phyloP scores from a whole-genome alignment of 2,113 vertebrate species.

The Pycnonotus jocosus region DNA sequence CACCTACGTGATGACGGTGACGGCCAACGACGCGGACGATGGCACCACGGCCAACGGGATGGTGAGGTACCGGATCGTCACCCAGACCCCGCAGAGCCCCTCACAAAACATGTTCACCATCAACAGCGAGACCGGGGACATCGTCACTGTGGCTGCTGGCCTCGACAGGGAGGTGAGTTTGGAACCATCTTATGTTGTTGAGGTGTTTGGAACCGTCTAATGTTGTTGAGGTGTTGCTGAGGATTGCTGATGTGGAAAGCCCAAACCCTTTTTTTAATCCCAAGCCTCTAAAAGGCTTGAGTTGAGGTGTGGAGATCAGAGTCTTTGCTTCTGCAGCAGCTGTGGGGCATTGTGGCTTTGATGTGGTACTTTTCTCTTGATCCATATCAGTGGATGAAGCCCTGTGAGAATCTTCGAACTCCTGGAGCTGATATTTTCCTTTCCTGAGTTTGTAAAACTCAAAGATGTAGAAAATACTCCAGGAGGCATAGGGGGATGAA shows the following conservation, averaged over 20 bases:
- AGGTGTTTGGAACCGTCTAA: background rate
- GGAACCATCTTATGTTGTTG: rapidly evolving
- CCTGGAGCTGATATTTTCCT: background rate
- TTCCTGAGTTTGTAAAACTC: background rate
- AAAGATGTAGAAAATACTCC: background rate
- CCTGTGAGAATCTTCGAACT: background rate
- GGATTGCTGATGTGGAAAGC: background rate
- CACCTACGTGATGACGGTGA: conserved; percentile 93
- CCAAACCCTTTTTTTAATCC: background rate
- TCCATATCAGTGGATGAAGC: background rate
- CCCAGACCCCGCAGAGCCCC: conserved; percentile 90
- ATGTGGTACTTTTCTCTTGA: conserved; percentile 6
- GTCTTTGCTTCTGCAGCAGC: background rate
- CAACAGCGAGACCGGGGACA: conserved; percentile 93
- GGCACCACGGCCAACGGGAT: conserved; percentile 91
- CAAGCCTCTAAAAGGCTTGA: background rate
- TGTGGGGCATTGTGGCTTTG: background rate
- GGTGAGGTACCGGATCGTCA: conserved; percentile 91
- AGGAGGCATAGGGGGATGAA: background rate
- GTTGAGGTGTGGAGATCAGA: background rate
- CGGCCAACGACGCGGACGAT: conserved; percentile 91
- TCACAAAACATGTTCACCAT: conserved; percentile 97
- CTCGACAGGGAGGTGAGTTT: conserved; percentile 90
- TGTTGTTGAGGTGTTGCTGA: background rate
- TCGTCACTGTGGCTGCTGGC: conserved; percentile 89